Conservation (phyloP, 2,797 vertebrate genomes). For the Acridotheres tristis region DNA sequence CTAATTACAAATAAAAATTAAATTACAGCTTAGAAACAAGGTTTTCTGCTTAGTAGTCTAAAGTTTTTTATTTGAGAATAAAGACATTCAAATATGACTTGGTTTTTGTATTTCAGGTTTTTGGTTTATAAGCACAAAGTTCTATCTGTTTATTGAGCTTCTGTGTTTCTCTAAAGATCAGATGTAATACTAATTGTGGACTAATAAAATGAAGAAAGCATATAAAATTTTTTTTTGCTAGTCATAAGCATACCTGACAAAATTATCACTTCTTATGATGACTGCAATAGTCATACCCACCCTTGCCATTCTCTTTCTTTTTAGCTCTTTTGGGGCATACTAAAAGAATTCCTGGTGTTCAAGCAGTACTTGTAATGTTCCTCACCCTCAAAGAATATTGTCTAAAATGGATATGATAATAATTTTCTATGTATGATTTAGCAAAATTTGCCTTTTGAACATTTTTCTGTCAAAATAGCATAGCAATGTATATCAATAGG, state of each 20-base stretch:
- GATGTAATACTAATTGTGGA: not conserved
- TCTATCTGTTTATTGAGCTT: not conserved
- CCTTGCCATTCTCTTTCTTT: not conserved
- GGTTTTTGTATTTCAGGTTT: not conserved
- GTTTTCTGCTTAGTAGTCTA: not conserved
- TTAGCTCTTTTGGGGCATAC: not conserved
- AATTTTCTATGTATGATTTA: not conserved
- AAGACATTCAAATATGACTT: not conserved
- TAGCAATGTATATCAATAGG: not conserved
- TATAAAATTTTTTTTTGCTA: fast-evolving
- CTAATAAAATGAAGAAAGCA: not conserved
- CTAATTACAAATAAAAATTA: not conserved
- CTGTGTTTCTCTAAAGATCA: not conserved
- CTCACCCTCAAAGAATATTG: not conserved
- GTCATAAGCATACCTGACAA: not conserved
- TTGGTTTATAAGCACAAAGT: not conserved
- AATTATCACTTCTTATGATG: not conserved
- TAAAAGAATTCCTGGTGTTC: not conserved
- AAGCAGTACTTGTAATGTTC: not conserved
- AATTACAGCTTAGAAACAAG: not conserved
- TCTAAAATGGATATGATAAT: not conserved
- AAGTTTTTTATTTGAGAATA: not conserved
- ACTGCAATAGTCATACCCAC: not conserved
- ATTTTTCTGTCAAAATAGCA: not conserved
- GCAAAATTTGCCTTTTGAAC: not conserved